Evolutionary conservation across 2,888 invertebrate species (phyloP), one percentile per base, ranked within the genome.

Genomic region (Gordius sp.): DNA sequence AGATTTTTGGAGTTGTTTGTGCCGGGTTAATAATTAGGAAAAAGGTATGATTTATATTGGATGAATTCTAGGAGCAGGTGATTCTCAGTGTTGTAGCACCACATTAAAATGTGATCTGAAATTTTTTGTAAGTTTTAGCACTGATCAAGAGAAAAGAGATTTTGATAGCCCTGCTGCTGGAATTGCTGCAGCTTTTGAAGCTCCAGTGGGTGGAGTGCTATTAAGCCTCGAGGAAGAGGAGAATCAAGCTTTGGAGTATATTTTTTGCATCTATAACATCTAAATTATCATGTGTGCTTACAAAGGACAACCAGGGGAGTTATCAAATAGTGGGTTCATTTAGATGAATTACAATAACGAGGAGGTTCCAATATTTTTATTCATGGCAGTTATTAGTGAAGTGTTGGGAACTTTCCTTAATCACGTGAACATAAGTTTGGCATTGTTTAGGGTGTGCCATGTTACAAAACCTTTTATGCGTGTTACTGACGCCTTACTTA

Each of bases 1-100:
- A 97, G 47, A 47, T 81, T 16, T 71, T 87, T 23, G 93, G 93
- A 2, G 91, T 97, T 1, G 79, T 86, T 56, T 79, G 81, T 41
- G 82, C 89, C 0, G 93, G 93, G 0, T 72, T 93, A 59, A 85
- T 86, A 57, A 89, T 85, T 58, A 93, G 93, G 65, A 93, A 97
- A 75, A 87, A 89, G 81, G 93, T 93, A 97, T 97, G 93, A 91
- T 97, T 62, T 93, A 97, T 72, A 82, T 87, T 39, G 97, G 97
- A 1, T 83, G 91, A 1, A 85, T 89, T 0, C 82, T 97, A 0
- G 93, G 89, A 0, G 93, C 93, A 1, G 89, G 93, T 4, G 79
- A 97, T 61, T 89, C 89, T 0, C 93, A 97, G 70, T 93, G 93
- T 52, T 85, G 87, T 68, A 66, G 66, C 18, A 63, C 66, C 39